Conservation (phyloP, 2,113 vertebrate genomes). For the Abramis brama region DNA sequence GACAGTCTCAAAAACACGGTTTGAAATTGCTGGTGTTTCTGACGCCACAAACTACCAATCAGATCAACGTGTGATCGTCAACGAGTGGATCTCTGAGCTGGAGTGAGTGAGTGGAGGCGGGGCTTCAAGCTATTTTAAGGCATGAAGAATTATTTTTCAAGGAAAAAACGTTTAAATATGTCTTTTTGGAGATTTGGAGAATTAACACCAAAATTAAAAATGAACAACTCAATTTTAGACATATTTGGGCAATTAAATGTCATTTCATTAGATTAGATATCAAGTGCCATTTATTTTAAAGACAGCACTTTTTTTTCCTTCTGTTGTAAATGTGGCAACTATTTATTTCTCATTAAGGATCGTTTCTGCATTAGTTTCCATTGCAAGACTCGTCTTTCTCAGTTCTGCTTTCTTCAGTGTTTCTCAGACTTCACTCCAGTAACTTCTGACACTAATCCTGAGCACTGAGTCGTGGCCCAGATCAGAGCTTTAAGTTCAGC, state of each 20-base stretch:
- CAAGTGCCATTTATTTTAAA: background rate
- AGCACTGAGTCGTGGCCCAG: background rate
- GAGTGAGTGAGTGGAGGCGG: no score
- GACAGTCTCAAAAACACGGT: no score
- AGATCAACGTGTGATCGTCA: no score
- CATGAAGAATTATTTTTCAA: no score
- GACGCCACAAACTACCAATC: no score
- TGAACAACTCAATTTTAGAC: background rate
- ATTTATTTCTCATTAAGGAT: background rate
- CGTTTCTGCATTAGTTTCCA: background rate
- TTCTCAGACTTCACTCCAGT: conserved; percentile 5
- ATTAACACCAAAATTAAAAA: no score
- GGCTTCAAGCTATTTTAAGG: no score
- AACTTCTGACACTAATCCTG: conserved; percentile 32
- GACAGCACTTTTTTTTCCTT: background rate
- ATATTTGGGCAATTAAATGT: background rate
- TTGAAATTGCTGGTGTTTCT: no score
- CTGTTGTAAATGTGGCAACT: background rate
- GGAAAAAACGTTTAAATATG: no score
- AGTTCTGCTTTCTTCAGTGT: background rate
- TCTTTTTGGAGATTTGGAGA: no score
- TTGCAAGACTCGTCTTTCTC: background rate
- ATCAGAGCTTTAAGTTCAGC: conserved; percentile 9
- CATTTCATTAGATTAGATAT: background rate
- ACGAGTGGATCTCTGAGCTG: no score